Evolutionary conservation across 2,797 vertebrate genomes (phyloP).

Genomic region (Lacerta viridis): DNA sequence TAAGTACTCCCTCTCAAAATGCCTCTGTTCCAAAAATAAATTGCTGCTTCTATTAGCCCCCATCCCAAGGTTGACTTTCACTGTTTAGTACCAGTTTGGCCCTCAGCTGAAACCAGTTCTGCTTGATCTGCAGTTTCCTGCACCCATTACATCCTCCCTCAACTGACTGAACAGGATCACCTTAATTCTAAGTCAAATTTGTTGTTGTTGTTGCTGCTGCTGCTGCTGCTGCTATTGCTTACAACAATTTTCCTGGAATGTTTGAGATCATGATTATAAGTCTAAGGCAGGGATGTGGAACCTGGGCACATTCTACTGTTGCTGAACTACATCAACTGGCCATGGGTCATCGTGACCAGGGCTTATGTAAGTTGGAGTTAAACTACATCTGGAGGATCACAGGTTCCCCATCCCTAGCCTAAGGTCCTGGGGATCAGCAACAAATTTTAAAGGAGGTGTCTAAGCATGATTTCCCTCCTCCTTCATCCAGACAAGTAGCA

Average conservation of each 20-base stretch:
- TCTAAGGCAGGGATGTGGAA: not conserved
- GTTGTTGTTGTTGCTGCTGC: not conserved
- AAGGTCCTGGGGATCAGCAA: not conserved
- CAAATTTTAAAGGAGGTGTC: not conserved
- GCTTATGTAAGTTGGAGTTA: not conserved
- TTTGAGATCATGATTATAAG: not conserved
- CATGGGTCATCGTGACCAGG: not conserved
- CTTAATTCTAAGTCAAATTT: not conserved
- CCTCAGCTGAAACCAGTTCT: not conserved
- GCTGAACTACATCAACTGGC: too few relatives aligned
- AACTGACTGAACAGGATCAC: not conserved
- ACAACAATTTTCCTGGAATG: constrained; percentile 45
- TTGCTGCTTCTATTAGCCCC: too few relatives aligned
- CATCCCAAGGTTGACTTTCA: not conserved
- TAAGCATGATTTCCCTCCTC: not conserved
- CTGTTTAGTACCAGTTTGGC: not conserved
- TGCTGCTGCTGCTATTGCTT: not conserved
- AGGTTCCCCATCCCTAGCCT: not conserved
- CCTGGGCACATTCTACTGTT: too few relatives aligned
- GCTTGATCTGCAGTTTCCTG: not conserved
- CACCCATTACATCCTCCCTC: not conserved
- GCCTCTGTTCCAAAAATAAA: not conserved
- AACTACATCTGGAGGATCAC: not conserved
- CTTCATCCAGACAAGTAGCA: not conserved
- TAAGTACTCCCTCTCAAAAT: not conserved